Conservation (phyloP, 2,797 vertebrate species). For the Cirrhinus mrigala region DNA sequence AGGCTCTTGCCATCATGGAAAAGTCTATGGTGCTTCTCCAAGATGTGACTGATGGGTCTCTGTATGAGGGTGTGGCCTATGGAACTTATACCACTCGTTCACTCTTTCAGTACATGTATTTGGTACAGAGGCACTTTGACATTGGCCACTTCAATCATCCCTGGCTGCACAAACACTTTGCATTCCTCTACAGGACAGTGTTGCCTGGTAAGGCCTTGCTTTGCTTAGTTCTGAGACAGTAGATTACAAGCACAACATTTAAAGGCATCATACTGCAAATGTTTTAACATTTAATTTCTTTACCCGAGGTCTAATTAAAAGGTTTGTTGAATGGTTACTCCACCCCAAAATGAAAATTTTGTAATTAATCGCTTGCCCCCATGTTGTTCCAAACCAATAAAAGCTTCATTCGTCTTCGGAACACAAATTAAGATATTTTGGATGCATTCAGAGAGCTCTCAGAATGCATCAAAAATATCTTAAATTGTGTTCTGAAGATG, state of each 20-base stretch:
- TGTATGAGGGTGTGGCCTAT: slow-evolving; percentile 97
- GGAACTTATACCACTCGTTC: slow-evolving; percentile 97
- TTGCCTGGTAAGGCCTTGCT: slow-evolving; percentile 84
- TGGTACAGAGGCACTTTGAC: slow-evolving; percentile 94
- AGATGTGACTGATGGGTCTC: slow-evolving; percentile 93
- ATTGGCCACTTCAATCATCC: slow-evolving; percentile 94
- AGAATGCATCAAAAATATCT: too few species aligned
- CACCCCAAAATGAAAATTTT: too few species aligned
- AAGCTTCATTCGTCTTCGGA: too few species aligned
- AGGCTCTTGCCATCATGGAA: slow-evolving; percentile 95
- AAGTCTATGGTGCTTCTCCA: slow-evolving; percentile 93
- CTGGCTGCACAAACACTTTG: slow-evolving; percentile 97
- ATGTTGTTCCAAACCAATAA: too few species aligned
- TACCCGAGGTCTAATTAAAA: background rate
- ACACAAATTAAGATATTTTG: too few species aligned
- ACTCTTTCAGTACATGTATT: slow-evolving; percentile 95
- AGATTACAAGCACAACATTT: slow-evolving; percentile 51
- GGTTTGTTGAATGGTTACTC: too few species aligned
- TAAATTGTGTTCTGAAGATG: too few species aligned
- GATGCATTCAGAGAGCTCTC: too few species aligned
- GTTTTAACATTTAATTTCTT: background rate
- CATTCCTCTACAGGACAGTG: slow-evolving; percentile 95
- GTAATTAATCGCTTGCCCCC: too few species aligned
- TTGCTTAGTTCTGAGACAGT: background rate
- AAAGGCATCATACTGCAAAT: background rate